phyloP scores from a whole-genome alignment of 2,888 invertebrate genomes.

The Girardia tigrina region DNA sequence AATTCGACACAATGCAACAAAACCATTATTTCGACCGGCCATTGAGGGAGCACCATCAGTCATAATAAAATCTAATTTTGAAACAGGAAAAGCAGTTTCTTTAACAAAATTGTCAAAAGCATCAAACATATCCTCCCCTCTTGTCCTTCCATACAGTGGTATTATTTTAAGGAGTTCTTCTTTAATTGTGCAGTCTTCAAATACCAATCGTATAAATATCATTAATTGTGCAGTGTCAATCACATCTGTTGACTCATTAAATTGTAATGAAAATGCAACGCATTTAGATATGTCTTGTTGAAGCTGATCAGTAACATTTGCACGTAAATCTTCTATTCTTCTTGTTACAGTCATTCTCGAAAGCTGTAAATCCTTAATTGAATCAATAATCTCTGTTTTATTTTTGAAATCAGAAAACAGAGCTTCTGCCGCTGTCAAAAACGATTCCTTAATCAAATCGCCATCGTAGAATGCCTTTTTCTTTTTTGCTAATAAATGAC shows the following conservation, averaged over 20 bases:
- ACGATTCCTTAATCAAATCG: background rate
- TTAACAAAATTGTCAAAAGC: too few species aligned
- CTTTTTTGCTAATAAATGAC: background rate
- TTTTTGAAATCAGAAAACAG: background rate
- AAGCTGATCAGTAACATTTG: too few species aligned
- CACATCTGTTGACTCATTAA: too few species aligned
- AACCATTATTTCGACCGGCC: background rate
- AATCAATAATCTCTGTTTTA: background rate
- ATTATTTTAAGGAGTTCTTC: too few species aligned
- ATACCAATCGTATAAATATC: too few species aligned
- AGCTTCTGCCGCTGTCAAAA: background rate
- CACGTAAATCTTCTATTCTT: background rate
- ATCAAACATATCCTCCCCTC: too few species aligned
- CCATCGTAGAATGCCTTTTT: background rate
- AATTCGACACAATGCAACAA: background rate
- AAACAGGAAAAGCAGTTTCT: too few species aligned
- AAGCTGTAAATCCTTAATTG: background rate
- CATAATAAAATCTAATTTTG: too few species aligned
- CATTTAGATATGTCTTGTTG: background rate
- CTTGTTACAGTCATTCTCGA: background rate
- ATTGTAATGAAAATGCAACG: background rate
- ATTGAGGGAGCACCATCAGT: background rate
- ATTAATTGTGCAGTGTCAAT: too few species aligned
- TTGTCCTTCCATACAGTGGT: too few species aligned
- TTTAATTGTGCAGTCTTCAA: too few species aligned